Conservation (phyloP, 2,797 vertebrate genomes). For the Tapera naevia region DNA sequence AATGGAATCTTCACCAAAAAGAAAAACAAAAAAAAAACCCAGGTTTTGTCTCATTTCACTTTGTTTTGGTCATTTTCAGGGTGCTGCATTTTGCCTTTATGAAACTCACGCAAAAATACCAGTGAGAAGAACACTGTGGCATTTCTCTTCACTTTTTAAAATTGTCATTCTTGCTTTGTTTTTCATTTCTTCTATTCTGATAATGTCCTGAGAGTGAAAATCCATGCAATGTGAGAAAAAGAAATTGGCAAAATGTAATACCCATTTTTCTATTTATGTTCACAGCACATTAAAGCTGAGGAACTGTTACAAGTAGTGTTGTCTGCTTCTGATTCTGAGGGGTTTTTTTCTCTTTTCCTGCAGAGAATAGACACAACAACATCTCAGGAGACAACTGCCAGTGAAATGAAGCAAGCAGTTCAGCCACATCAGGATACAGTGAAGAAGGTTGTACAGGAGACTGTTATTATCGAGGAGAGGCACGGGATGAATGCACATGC, state of each 20-base stretch:
- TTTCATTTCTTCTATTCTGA: background rate
- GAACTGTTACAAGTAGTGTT: background rate
- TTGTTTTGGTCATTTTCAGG: slow-evolving; percentile 18
- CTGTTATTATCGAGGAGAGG: slow-evolving; percentile 74
- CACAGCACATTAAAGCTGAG: background rate
- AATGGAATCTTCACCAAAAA: background rate
- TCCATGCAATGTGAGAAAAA: background rate
- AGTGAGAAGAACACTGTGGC: background rate
- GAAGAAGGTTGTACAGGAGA: slow-evolving; percentile 79
- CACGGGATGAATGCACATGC: slow-evolving; percentile 78
- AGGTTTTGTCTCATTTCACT: background rate
- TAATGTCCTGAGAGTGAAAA: background rate
- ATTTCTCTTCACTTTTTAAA: background rate
- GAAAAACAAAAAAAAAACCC: accelerated
- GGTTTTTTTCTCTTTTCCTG: background rate
- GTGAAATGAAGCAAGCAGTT: slow-evolving; percentile 35
- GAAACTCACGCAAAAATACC: background rate
- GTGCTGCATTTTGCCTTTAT: slow-evolving; percentile 48
- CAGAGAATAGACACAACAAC: slow-evolving; percentile 84
- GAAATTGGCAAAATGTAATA: slow-evolving; percentile 25
- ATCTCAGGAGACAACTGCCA: slow-evolving; percentile 62
- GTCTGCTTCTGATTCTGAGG: background rate
- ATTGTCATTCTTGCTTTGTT: background rate
- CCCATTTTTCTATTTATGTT: background rate
- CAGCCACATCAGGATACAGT: slow-evolving; percentile 43